Evolutionary conservation across 2,888 invertebrate species (phyloP), one percentile per base, ranked within the genome.

Genomic region (Caenorhabditis angaria): DNA sequence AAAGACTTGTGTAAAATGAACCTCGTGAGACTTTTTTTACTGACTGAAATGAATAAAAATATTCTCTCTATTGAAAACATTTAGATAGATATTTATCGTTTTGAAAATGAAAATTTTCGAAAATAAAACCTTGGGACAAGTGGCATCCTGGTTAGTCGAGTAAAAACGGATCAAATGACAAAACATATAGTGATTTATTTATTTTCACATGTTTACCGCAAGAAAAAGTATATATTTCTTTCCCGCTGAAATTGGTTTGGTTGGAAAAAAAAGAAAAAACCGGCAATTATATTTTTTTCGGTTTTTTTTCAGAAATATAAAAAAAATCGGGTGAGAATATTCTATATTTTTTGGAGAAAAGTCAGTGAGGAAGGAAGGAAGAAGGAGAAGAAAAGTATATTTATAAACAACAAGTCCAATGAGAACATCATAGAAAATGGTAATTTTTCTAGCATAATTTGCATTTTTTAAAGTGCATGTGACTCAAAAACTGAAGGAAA

Each of bases 151-250:
- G 41, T 2, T 14, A n/a, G n/a, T 41, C 14, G 41, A 3, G 18
- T 18, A 18, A 41, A 41, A 14, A 41, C 41, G 41, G 41, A 41
- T 41, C 41, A 41, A 41, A 41, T 41, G 41, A 41, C 41, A 41
- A 41, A 41, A 41, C 18, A 41, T 41, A 41, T 41, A 41, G 41
- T 41, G 41, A 41, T 41, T 41, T 41, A 41, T 41, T 41, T 41
- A 41, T 41, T 41, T 41, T 41, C 41, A 41, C 41, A 41, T 41
- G 41, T 41, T 41, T 41, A 41, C 41, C n/a, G n/a, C n/a, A n/a
- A n/a, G n/a, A n/a, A n/a, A n/a, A n/a, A n/a, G n/a, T n/a, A n/a
- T n/a, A n/a, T n/a, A n/a, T n/a, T n/a, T n/a, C n/a, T n/a, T 41
- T 14, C 14, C 18, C 10, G 14, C 41, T 41, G 41, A 41, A 41